These are phyloP conservation scores for Luehdorfia chinensis DNA, from an alignment of 1,140 invertebrate genomes.

Conservation along the genomic window DNA sequence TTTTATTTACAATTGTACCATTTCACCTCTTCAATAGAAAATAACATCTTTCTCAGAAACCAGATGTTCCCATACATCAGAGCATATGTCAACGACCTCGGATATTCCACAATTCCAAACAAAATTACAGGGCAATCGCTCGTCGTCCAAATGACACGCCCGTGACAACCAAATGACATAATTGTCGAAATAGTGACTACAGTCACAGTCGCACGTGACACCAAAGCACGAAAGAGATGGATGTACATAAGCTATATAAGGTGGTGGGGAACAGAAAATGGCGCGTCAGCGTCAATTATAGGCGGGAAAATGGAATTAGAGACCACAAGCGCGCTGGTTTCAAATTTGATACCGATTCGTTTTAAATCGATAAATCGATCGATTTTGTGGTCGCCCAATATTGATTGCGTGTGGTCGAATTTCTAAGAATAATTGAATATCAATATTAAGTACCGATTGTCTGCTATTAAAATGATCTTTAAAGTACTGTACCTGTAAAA, in stretches of 20 bases:
- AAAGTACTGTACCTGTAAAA: slow-evolving; percentile 31
- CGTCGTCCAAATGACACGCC: slow-evolving; percentile 72
- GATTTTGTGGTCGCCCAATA: slow-evolving; percentile 49
- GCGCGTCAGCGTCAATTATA: slow-evolving; percentile 72
- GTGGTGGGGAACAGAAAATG: slow-evolving; percentile 38
- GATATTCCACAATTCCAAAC: slow-evolving; percentile 65
- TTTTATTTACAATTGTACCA: no score
- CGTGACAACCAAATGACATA: slow-evolving; percentile 74
- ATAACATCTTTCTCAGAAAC: slow-evolving; percentile 1
- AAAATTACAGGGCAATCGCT: slow-evolving; percentile 71
- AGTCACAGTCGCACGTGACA: slow-evolving; percentile 71
- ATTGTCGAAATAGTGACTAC: slow-evolving; percentile 74
- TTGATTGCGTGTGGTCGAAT: slow-evolving; percentile 69
- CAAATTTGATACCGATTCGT: slow-evolving; percentile 72
- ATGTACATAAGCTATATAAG: slow-evolving; percentile 17
- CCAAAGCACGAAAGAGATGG: slow-evolving; percentile 39
- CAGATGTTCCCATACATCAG: slow-evolving; percentile 65
- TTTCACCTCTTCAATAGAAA: no score
- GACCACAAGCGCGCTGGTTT: slow-evolving; percentile 55
- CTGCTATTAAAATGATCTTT: slow-evolving; percentile 61
- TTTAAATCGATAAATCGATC: slow-evolving; percentile 73
- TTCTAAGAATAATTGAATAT: slow-evolving; percentile 70
- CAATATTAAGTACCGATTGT: slow-evolving; percentile 54
- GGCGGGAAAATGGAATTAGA: slow-evolving; percentile 74
- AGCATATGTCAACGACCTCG: slow-evolving; percentile 59